A percentile compares a stretch with the other conserved stretches of the same genome.
Conservation (phyloP, 2,888 invertebrate species). For the Eutolmus rufibarbis region DNA sequence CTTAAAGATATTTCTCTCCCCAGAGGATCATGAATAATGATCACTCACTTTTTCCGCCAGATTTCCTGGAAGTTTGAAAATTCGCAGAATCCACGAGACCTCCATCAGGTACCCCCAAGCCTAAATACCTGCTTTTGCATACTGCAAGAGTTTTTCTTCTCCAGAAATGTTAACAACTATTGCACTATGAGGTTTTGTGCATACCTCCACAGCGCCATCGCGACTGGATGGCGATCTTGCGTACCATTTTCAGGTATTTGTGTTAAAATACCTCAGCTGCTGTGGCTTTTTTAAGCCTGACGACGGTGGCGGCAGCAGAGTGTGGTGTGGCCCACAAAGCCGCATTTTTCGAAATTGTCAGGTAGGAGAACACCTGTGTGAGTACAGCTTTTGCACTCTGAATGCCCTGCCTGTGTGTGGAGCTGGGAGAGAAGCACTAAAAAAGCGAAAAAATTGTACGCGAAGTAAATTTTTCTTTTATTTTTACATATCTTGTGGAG, state of each 20-base stretch:
- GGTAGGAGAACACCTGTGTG: conserved; percentile 22
- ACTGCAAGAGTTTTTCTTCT: neutral
- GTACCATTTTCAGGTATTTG: neutral
- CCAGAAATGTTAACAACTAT: neutral
- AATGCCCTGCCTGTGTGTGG: neutral
- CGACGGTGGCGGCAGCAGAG: neutral
- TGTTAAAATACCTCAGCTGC: neutral
- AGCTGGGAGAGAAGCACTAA: neutral
- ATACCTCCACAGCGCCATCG: neutral
- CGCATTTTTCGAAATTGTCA: conserved; percentile 10
- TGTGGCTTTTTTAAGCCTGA: neutral
- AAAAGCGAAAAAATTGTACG: conserved; percentile 9
- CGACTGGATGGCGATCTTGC: neutral
- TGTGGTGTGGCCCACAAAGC: conserved; percentile 22
- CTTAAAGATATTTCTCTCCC: neutral
- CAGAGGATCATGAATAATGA: neutral
- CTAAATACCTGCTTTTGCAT: neutral
- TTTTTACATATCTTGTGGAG: neutral
- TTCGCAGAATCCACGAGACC: neutral
- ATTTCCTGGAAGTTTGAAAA: neutral
- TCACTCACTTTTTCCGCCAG: neutral
- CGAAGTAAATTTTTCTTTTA: neutral
- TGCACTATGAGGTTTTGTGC: neutral
- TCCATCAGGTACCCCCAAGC: neutral
- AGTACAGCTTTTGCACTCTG: conserved; percentile 31